These are phyloP conservation scores for Thunnus albacares DNA, from an alignment of 2,797 vertebrate species.

Conservation along the genomic window DNA sequence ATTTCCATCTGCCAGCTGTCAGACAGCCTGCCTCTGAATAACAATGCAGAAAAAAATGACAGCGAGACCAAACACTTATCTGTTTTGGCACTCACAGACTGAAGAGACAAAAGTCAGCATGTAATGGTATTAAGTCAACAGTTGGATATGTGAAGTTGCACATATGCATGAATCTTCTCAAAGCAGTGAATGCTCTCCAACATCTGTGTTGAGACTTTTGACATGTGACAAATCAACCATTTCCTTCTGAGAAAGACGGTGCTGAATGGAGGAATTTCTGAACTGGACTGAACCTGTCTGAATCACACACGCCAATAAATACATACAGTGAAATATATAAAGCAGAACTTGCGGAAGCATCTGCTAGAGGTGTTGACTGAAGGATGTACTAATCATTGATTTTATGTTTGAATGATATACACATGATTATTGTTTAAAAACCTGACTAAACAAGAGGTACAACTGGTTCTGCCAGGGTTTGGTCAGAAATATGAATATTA, in stretches of 20 bases:
- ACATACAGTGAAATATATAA: conserved; percentile 10
- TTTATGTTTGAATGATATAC: background rate
- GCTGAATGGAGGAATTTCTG: conserved; percentile 24
- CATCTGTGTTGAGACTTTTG: conserved; percentile 38
- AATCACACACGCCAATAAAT: conserved; percentile 19
- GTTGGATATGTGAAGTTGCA: conserved; percentile 4
- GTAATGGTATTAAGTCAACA: background rate
- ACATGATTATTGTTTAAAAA: conserved; percentile 1
- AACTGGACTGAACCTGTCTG: conserved; percentile 19
- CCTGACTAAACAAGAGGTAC: conserved; percentile 3
- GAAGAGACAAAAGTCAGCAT: background rate
- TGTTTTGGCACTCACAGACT: conserved; percentile 10
- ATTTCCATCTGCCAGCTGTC: conserved; percentile 56
- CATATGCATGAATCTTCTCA: background rate
- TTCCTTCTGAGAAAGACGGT: conserved; percentile 25
- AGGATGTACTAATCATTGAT: background rate
- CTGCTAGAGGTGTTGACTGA: conserved; percentile 5
- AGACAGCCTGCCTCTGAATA: conserved; percentile 30
- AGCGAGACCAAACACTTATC: conserved; percentile 22
- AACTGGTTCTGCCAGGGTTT: background rate
- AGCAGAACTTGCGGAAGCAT: background rate
- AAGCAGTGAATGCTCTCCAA: background rate
- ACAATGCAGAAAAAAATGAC: conserved; percentile 20
- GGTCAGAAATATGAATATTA: background rate
- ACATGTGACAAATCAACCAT: conserved; percentile 34